Conservation (phyloP, 2,113 vertebrate genomes). For the Rhinolophus ferrumequinum region DNA sequence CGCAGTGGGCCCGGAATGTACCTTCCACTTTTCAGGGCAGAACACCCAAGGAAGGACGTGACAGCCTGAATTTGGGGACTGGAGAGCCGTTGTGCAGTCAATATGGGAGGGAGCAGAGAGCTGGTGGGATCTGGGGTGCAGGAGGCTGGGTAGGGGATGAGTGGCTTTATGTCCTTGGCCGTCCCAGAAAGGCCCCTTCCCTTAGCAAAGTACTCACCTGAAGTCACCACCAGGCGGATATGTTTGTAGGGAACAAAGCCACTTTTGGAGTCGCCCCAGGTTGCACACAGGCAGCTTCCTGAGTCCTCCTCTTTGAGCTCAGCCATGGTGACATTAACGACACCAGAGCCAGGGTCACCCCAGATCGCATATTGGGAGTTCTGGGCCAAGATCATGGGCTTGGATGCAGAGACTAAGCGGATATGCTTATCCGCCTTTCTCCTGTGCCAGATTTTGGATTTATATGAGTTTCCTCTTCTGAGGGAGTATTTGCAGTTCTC, state of each 20-base stretch:
- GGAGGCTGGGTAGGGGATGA: neutral
- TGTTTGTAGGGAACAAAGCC: neutral
- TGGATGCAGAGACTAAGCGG: neutral
- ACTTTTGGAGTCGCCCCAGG: neutral
- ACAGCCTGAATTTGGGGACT: neutral
- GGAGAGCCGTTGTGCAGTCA: neutral
- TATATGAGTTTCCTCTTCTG: neutral
- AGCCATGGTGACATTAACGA: neutral
- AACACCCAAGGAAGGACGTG: neutral
- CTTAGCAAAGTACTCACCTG: neutral
- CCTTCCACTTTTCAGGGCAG: neutral
- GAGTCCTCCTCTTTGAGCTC: neutral
- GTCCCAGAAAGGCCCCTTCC: neutral
- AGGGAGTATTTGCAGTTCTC: neutral
- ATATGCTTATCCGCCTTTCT: neutral
- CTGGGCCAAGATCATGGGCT: neutral
- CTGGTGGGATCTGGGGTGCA: neutral
- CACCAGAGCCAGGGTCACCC: neutral
- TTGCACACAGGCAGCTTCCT: neutral
- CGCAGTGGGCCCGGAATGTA: neutral
- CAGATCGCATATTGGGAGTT: neutral
- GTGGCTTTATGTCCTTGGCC: neutral
- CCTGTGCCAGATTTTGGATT: neutral
- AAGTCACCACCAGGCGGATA: neutral
- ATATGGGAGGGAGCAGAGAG: neutral